phyloP scores from a whole-genome alignment of 2,888 invertebrate species.

The Chrysomela aeneicollis region DNA sequence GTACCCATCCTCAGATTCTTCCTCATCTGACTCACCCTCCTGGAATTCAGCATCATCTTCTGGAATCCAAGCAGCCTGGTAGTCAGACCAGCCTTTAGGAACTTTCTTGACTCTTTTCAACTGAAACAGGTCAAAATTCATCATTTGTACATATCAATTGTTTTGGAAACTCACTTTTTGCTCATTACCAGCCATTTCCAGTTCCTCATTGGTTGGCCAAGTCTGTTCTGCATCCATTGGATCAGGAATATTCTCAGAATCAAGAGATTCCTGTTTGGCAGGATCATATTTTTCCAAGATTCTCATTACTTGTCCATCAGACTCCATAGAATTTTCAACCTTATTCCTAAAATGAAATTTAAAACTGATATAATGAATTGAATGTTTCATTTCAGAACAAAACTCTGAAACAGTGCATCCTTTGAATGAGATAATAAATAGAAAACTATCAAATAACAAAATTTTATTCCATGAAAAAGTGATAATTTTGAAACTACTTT shows the following conservation, averaged over 20 bases:
- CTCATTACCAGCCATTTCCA: conserved; percentile 74
- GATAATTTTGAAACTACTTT: no score
- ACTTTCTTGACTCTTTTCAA: conserved; percentile 75
- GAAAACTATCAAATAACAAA: no score
- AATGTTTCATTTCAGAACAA: no score
- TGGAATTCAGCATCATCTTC: conserved; percentile 68
- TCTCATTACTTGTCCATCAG: conserved; percentile 51
- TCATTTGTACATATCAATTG: neutral
- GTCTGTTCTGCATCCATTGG: conserved; percentile 96
- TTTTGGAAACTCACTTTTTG: conserved; percentile 46
- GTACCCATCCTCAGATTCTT: conserved; percentile 63
- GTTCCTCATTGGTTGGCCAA: conserved; percentile 94
- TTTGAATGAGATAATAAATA: no score
- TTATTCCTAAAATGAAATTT: neutral
- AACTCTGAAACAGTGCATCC: no score
- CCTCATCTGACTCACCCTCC: conserved; percentile 68
- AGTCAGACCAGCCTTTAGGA: conserved; percentile 96
- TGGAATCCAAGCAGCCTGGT: conserved; percentile 94
- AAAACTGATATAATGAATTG: no score
- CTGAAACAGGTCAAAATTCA: conserved; percentile 28
- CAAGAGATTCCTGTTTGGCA: conserved; percentile 75
- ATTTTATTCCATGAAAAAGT: no score
- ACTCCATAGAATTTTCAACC: conserved; percentile 41
- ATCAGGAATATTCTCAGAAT: conserved; percentile 83
- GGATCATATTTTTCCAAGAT: conserved; percentile 71